Evolutionary conservation across 2,113 vertebrate species (phyloP).

Genomic region (Cnemophilus loriae): DNA sequence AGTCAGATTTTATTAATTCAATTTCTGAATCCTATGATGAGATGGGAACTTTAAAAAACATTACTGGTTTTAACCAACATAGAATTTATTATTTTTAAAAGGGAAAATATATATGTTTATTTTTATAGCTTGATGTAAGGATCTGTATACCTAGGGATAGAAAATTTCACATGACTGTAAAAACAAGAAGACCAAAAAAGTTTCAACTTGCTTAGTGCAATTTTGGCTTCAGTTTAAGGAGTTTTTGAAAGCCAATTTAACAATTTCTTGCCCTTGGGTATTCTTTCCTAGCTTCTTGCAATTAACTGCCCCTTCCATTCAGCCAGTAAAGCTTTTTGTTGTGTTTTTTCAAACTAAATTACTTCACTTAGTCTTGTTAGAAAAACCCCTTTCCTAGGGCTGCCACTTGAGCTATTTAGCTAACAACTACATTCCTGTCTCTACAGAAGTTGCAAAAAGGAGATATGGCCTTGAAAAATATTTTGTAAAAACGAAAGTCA

Average conservation of each 20-base stretch:
- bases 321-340: neutral
- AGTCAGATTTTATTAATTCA: neutral
- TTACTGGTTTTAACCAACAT: neutral
- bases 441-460: neutral
- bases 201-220: neutral
- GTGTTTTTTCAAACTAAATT: neutral
- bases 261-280: neutral
- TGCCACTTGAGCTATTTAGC: neutral
- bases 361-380: neutral
- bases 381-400: neutral
- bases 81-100: neutral
- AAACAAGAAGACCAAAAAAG: neutral
- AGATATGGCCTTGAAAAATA: neutral
- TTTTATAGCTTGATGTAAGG: neutral
- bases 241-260: neutral
- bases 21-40: neutral
- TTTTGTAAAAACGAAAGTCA: neutral
- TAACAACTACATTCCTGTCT: neutral
- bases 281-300: conserved; percentile 1
- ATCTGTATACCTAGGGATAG: neutral
- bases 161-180: neutral
- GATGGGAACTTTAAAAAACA: neutral
- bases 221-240: neutral
- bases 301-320: conserved; percentile 10
- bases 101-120: neutral